Conservation (phyloP, 2,888 invertebrate genomes). For the Protodeltote pygarga region DNA sequence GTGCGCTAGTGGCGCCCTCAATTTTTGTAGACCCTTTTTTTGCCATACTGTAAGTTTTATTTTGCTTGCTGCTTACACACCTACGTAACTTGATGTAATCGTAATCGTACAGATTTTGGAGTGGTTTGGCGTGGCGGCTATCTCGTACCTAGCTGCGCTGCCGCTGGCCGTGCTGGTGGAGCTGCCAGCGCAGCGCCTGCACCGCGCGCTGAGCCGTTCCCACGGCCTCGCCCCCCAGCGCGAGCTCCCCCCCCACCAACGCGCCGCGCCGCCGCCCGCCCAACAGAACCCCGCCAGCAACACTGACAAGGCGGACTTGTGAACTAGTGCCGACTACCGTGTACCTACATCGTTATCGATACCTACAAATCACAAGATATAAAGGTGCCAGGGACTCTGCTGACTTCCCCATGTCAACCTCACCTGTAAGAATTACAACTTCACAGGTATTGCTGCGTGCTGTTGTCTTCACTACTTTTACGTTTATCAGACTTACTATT, state of each 20-base stretch:
- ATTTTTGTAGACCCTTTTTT: no score
- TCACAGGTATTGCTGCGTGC: no score
- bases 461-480: no score
- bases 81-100: neutral
- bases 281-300: slow-evolving; percentile 82
- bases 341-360: no score
- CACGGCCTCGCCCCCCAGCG: neutral
- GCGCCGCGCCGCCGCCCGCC: slow-evolving; percentile 15
- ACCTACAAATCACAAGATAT: no score
- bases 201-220: slow-evolving; percentile 59
- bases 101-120: slow-evolving; percentile 61
- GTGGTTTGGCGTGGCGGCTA: slow-evolving; percentile 75
- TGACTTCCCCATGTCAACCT: no score
- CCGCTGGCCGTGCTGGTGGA: slow-evolving; percentile 80
- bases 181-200: slow-evolving; percentile 71
- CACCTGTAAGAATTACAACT: no score
- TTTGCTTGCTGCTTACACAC: neutral
- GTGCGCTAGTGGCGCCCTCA: no score
- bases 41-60: neutral
- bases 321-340: slow-evolving; percentile 17
- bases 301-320: slow-evolving; percentile 50
- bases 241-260: slow-evolving; percentile 75
- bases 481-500: no score
- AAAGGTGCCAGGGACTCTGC: no score
- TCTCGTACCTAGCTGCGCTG: slow-evolving; percentile 73